Conservation (phyloP, 2,113 vertebrate genomes). For the rabbit (Oryctolagus cuniculus) region DNA sequence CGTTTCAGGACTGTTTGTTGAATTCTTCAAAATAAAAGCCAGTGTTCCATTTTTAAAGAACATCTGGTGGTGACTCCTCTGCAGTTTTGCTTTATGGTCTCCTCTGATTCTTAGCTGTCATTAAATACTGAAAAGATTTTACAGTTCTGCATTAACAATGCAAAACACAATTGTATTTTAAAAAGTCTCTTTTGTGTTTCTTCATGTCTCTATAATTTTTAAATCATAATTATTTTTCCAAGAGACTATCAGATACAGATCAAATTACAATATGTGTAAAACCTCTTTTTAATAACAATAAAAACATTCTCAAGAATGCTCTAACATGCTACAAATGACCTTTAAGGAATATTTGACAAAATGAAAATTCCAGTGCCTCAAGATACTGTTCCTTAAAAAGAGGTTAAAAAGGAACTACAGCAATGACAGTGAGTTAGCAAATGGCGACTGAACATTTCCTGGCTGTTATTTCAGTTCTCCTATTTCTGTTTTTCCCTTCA, state of each 20-base stretch:
- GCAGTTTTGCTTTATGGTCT: constrained; percentile 50
- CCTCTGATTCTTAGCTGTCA: constrained; percentile 75
- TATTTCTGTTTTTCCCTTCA: constrained; percentile 17
- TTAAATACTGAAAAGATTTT: constrained; percentile 78
- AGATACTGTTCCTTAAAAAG: constrained; percentile 36
- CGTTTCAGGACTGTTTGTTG: constrained; percentile 48
- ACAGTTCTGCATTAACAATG: constrained; percentile 68
- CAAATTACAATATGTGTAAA: constrained; percentile 63
- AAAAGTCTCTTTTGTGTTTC: constrained; percentile 48
- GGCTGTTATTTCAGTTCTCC: not conserved
- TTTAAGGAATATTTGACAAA: constrained; percentile 62
- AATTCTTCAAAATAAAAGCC: constrained; percentile 71
- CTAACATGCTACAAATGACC: constrained; percentile 53
- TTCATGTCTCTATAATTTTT: constrained; percentile 39
- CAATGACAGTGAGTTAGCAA: not conserved
- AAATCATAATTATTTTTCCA: constrained; percentile 65
- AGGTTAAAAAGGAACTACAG: constrained; percentile 11
- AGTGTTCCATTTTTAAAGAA: constrained; percentile 66
- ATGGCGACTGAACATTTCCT: not conserved
- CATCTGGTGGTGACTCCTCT: constrained; percentile 68
- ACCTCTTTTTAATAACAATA: constrained; percentile 41
- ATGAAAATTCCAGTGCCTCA: constrained; percentile 56
- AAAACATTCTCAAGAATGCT: constrained; percentile 50
- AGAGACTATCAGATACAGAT: constrained; percentile 55
- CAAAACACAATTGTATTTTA: constrained; percentile 40